Base-by-base conservation (phyloP, 2,888 invertebrate genomes). In the Steinernema scapterisci region DNA sequence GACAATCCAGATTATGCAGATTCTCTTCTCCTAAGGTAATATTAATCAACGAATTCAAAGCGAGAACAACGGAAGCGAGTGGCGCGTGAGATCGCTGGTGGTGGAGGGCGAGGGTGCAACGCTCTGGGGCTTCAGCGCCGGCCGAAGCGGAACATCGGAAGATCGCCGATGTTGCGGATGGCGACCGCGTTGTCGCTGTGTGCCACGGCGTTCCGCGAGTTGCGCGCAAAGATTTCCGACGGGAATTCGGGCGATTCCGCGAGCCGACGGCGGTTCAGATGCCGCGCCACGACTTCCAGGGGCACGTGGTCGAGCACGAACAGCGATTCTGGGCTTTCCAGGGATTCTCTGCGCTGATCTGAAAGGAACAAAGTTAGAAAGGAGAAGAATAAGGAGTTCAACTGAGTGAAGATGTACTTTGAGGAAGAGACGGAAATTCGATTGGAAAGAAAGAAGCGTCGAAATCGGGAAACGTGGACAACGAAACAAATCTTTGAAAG, bases 111-210 rank as follows among this genome's bases (percentile, higher is more conserved):
- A 23, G 13, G 19, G 5, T 16, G 54, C 6, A 25, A 2, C 54
- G 54, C 11, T 3, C 19, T n/a, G n/a, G n/a, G 19, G 63, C 5
- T 16, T 63, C 63, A 63, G 63, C 63, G 63, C 31, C 48, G 56
- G n/a, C 77, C 77, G 44, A 78, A 77, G 16, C 77, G 78, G 27
- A 77, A 77, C 77, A 77, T 77, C 21, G 77, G 77, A 11, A 77
- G 73, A 38, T 77, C 77, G 7, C 77, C 77, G 48, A 77, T 78
- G 38, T 45, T 74, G 3, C 63, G 72, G 23, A 77, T 77, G 31
- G 25, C 25, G 63, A 63, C 63, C 63, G 63, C 63, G 31, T 63
- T 63, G 31, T 25, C 63, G 63, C 25, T 25, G 63, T 48, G 48
- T n/a, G n/a, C 48, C 19, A 48, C 48, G 63, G 63, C 63, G 63